Evolutionary conservation across 2,888 invertebrate species (phyloP).

Genomic region (Drosophila stalkeri): DNA sequence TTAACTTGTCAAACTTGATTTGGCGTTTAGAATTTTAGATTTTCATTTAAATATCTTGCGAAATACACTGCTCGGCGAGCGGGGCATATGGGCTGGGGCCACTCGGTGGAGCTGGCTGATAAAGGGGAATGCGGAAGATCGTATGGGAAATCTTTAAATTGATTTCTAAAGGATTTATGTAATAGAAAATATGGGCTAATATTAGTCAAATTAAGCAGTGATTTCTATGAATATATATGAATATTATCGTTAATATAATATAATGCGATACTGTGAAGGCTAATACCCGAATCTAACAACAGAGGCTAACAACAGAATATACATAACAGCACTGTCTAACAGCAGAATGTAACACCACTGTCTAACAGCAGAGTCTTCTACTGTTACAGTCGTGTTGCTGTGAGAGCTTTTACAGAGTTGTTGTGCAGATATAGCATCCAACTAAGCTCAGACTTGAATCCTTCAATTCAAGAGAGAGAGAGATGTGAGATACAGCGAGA

Average conservation of each 20-base stretch:
- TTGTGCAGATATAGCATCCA: no score
- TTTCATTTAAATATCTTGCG: constrained; percentile 26
- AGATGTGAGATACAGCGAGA: neutral
- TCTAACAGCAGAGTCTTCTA: neutral
- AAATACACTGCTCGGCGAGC: neutral
- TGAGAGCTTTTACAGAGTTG: neutral
- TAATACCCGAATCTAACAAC: neutral
- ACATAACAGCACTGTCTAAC: neutral
- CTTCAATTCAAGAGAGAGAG: neutral
- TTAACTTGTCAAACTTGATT: constrained; percentile 58
- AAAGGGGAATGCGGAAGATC: neutral
- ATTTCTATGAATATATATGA: no score
- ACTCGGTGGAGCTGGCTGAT: neutral
- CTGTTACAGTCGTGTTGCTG: neutral
- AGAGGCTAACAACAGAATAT: neutral
- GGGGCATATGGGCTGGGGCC: neutral
- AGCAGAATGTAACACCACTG: neutral
- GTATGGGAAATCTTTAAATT: no score
- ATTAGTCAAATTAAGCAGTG: neutral
- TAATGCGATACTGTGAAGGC: neutral
- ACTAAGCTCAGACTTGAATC: no score
- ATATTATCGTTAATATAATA: neutral
- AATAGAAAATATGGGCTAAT: neutral
- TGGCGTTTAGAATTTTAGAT: constrained; percentile 50
- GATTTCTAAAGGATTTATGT: neutral